Base-by-base conservation (phyloP, 2,888 invertebrate species). In the Coleophora flavipennella region DNA sequence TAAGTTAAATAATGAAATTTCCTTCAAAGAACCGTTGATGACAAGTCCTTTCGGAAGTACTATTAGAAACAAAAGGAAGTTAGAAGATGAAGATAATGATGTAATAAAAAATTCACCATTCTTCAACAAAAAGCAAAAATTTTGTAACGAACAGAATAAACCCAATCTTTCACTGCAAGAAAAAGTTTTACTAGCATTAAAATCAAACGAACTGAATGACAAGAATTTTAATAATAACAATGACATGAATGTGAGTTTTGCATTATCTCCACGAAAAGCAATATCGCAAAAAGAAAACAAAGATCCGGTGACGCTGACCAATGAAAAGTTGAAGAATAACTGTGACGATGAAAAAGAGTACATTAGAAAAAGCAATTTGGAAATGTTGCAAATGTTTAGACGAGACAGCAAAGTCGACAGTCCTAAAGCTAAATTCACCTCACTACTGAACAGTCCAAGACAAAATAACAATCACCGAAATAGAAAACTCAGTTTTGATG, bases 91-190 rank as follows among this genome's bases (percentile, higher is more conserved):
- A 13, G 59, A 62, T 14, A 57, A 56, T 42, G 59, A 64, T 31
- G 38, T 46, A 2, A 47, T 58, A 38, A 61, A 56, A 35, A 57
- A 63, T 13, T 84, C 84, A 0, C 80, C 80, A 11, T 81, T 70
- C 56, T 85, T 83, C 41, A 68, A 50, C 47, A 84, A 84, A 48
- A 71, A 62, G 49, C 68, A 36, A 42, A 80, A 81, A 53, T 11
- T 73, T 33, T 57, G 66, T 3, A 51, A 45, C 13, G 36, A 41
- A 34, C 43, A 34, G 28, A 42, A 45, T 26, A 70, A 68, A 48
- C 45, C 57, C 11, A 20, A 20, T 4, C 32, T 63, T 3, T 63
- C 69, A 3, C 45, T 81, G 35, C 70, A 75, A 57, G 67, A 75
- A 42, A 80, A 76, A 53, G 61, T 77, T 2, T 48, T 74, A 43